Conservation (phyloP, 2,888 invertebrate genomes). For the Apeira syringaria region DNA sequence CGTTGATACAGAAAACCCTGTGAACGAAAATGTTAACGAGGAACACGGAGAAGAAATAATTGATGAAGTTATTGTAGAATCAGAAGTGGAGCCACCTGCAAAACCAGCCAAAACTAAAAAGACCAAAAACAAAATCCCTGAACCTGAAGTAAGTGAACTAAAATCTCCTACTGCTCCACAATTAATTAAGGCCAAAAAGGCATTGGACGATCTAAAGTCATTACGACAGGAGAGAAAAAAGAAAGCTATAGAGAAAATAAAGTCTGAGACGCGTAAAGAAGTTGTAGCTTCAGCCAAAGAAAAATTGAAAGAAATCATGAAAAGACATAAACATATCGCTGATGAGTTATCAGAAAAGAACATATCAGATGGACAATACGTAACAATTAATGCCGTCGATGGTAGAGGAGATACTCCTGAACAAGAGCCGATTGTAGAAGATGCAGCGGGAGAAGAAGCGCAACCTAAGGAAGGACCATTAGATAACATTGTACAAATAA, state of each 20-base stretch:
- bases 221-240: conserved; percentile 65
- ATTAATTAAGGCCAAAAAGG: conserved; percentile 50
- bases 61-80: conserved; percentile 15
- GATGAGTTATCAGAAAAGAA: conserved; percentile 57
- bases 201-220: conserved; percentile 56
- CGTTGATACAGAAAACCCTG: conserved; percentile 9
- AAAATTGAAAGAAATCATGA: conserved; percentile 77
- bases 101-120: conserved; percentile 52
- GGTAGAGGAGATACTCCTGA: conserved; percentile 64
- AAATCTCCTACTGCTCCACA: conserved; percentile 26
- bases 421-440: conserved; percentile 32
- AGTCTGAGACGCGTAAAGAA: conserved; percentile 72
- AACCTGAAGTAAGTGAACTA: conserved; percentile 26
- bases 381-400: conserved; percentile 43
- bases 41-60: conserved; percentile 14
- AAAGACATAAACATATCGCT: conserved; percentile 71
- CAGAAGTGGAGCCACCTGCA: conserved; percentile 16
- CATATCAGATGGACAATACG: conserved; percentile 35
- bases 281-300: conserved; percentile 78
- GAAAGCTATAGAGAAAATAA: conserved; percentile 74
- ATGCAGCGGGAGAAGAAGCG: conserved; percentile 29
- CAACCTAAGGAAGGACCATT: conserved; percentile 17
- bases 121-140: conserved; percentile 22
- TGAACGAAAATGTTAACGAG: conserved; percentile 6
- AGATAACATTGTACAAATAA: conserved; percentile 31